Base-by-base conservation (phyloP, 2,797 vertebrate species). In the Pipistrellus pipistrellus region DNA sequence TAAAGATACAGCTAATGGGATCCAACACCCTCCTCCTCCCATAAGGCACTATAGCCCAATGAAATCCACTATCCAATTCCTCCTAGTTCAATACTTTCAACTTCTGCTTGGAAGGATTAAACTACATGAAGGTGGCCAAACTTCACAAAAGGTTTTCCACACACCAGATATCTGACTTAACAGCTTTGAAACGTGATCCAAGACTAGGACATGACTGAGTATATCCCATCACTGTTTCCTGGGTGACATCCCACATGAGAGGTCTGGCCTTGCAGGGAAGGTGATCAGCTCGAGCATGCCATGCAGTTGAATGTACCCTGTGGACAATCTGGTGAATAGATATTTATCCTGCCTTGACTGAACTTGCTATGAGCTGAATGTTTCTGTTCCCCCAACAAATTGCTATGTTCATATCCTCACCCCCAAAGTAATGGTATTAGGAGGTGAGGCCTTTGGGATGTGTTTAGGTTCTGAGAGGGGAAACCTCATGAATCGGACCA, bases 1-100 rank as follows among this genome's bases (percentile, higher is more conserved):
- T 96, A 95, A 83, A 57, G 91, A 94, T 84, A 41, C 59, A 88
- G 93, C 73, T 95, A 84, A 92, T 57, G 68, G 91, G 69, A 83
- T 38, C 51, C 86, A 82, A 95, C 75, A 80, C 84, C 71, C 44
- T 85, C 75, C 88, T 84, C 6, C 25, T 93, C 93, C 96, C 83
- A 81, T 46, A 44, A 93, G 85, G 59, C 32, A 75, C 4, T 64
- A 51, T 75, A 30, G 84, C 95, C 69, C 96, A 80, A 2, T 0
- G 1, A n/a, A 64, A 66, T 21, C 12, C 11, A 12, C 12, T 7
- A 1, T 3, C 17, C 35, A 9, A 0, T 25, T 57, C 86, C 72
- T 51, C 41, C 25, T 51, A 3, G 32, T 68, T 55, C 59, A 88
- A 35, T 8, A 4, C 13, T 83, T 92, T 44, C 44, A 72, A 21